Evolutionary conservation across 2,113 vertebrate genomes (phyloP).

Genomic region (Odontophorus gujanensis): DNA sequence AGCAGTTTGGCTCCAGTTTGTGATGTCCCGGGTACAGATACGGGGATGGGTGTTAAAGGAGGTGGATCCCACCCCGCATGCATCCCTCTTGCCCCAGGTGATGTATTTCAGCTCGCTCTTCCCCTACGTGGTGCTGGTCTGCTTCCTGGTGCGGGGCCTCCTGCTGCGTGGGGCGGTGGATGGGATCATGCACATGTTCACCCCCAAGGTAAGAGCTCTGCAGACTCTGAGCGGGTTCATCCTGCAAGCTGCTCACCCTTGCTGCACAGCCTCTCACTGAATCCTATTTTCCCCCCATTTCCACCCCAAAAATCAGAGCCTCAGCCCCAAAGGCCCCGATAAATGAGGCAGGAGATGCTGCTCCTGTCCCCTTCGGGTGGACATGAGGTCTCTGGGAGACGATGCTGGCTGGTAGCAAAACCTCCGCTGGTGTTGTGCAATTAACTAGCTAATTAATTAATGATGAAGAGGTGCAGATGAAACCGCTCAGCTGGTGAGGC

Average conservation of each 20-base stretch:
- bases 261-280: background rate
- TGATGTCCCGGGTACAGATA: background rate
- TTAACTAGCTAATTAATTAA: constrained; percentile 49
- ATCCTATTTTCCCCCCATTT: background rate
- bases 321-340: background rate
- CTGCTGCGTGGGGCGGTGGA: constrained; percentile 92
- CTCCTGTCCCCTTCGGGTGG: background rate
- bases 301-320: background rate
- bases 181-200: constrained; percentile 98
- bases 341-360: background rate
- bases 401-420: background rate
- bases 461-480: constrained; percentile 35
- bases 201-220: constrained; percentile 89
- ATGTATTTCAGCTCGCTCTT: constrained; percentile 99
- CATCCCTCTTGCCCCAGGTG: constrained; percentile 80
- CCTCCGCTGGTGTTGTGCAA: background rate
- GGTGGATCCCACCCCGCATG: fast-evolving
- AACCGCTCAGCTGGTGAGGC: background rate
- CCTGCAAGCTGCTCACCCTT: background rate
- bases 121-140: constrained; percentile 96
- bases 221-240: background rate
- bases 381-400: background rate
- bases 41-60: background rate
- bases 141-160: constrained; percentile 93
- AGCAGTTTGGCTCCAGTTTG: background rate